These are phyloP conservation scores for Dicrostonyx torquatus DNA, from an alignment of 2,797 vertebrate genomes.

Conservation along the genomic window DNA sequence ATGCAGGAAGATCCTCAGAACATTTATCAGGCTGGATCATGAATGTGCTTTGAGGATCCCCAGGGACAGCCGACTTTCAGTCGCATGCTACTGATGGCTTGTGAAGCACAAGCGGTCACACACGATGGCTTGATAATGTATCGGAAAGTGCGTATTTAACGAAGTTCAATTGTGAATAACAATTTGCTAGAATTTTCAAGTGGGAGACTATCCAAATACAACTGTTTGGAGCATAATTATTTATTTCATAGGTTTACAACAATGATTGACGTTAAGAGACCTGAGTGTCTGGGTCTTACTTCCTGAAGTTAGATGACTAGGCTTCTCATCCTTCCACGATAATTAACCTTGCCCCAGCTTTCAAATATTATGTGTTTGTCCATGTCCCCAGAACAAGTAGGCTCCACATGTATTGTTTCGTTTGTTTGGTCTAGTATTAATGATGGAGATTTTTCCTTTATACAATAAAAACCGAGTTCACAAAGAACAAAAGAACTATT, in stretches of 20 bases:
- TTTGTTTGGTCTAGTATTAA: neutral
- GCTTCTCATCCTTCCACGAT: neutral
- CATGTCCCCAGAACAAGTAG: neutral
- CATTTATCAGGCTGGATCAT: slow-evolving; percentile 8
- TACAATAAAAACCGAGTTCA: neutral
- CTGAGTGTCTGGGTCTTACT: slow-evolving; percentile 3
- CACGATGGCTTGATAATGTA: slow-evolving; percentile 62
- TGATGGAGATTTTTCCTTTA: slow-evolving; percentile 17
- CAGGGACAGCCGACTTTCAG: slow-evolving; percentile 47
- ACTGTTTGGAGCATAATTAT: neutral
- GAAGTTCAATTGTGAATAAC: slow-evolving; percentile 62
- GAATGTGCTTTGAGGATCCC: neutral
- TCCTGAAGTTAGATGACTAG: neutral
- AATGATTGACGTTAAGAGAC: neutral
- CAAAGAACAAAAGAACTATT: neutral
- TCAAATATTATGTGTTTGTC: neutral
- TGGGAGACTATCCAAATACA: slow-evolving; percentile 42
- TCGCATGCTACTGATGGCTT: slow-evolving; percentile 43
- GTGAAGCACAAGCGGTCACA: slow-evolving; percentile 36
- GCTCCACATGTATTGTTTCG: neutral
- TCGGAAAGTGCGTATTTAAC: slow-evolving; percentile 52
- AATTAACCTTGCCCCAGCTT: neutral
- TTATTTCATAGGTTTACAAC: neutral
- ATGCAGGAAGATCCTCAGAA: slow-evolving; percentile 14
- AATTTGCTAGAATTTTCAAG: slow-evolving; percentile 57